phyloP scores from a whole-genome alignment of 53 echinoderm and acorn worm genomes.

The Luidia sarsii region DNA sequence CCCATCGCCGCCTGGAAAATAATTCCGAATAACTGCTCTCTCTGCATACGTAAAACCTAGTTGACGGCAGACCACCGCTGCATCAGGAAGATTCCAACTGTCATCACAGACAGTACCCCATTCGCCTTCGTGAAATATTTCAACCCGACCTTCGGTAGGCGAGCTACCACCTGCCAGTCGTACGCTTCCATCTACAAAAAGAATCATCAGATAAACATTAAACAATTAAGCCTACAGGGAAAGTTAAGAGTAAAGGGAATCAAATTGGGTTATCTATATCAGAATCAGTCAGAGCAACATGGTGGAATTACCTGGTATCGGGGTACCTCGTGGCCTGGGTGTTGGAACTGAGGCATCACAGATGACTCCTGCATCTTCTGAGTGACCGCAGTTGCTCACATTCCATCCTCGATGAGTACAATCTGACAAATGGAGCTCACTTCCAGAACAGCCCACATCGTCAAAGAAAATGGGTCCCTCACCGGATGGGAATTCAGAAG shows the following conservation, averaged over 20 bases:
- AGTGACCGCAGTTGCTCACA: constrained; percentile 9
- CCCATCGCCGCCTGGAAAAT: background rate
- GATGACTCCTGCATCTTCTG: constrained; percentile 26
- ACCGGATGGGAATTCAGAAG: background rate
- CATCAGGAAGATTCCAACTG: constrained; percentile 6
- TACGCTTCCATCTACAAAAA: background rate
- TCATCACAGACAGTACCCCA: constrained; percentile 11
- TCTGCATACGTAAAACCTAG: constrained; percentile 8
- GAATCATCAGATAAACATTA: background rate
- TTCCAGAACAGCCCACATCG: constrained; percentile 8
- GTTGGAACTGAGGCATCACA: background rate
- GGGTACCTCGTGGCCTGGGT: background rate
- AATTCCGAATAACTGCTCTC: background rate
- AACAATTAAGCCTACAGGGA: no score
- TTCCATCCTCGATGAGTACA: constrained; percentile 32
- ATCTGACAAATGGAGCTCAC: background rate
- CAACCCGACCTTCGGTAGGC: background rate
- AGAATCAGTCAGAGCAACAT: background rate
- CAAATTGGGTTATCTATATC: no score
- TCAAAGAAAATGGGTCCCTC: constrained; percentile 30
- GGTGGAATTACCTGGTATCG: background rate
- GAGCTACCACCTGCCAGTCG: background rate
- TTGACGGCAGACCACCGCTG: constrained; percentile 21
- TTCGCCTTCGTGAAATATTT: no score
- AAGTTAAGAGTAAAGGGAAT: no score